These are phyloP conservation scores for Alligator mississippiensis DNA, from an alignment of 2,113 vertebrate genomes.

Conservation along the genomic window DNA sequence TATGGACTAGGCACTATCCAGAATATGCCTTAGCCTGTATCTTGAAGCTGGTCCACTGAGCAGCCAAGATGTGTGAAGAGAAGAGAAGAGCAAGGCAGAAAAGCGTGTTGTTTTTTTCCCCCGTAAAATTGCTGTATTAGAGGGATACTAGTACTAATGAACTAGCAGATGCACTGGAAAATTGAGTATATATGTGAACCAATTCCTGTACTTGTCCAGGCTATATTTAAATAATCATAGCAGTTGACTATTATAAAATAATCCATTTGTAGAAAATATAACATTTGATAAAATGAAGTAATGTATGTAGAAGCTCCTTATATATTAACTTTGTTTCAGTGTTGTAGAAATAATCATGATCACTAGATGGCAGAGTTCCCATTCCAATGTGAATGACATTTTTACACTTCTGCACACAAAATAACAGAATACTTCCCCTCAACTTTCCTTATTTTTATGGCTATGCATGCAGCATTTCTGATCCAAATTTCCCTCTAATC, in stretches of 20 bases:
- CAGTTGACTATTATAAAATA: background rate
- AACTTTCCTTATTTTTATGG: conserved; percentile 35
- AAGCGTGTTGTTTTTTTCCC: background rate
- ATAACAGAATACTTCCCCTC: background rate
- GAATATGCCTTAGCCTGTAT: too few species aligned
- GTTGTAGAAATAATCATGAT: background rate
- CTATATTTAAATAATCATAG: background rate
- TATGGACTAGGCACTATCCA: too few species aligned
- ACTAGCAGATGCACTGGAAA: background rate
- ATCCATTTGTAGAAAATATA: background rate
- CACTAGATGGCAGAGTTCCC: conserved; percentile 81
- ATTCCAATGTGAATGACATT: conserved; percentile 53
- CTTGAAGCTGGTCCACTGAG: too few species aligned
- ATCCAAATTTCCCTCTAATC: conserved; percentile 36
- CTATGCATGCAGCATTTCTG: conserved; percentile 39
- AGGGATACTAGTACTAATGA: background rate
- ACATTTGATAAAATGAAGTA: background rate
- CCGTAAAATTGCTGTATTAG: background rate
- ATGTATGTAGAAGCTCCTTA: fast-evolving
- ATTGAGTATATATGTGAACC: background rate
- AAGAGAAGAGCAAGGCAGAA: too few species aligned
- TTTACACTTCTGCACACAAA: fast-evolving
- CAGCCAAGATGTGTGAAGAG: too few species aligned
- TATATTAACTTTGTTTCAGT: background rate
- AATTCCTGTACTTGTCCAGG: background rate